These are phyloP conservation scores for Dendrolimus kikuchii DNA, from an alignment of 1,140 invertebrate genomes.

Conservation along the genomic window DNA sequence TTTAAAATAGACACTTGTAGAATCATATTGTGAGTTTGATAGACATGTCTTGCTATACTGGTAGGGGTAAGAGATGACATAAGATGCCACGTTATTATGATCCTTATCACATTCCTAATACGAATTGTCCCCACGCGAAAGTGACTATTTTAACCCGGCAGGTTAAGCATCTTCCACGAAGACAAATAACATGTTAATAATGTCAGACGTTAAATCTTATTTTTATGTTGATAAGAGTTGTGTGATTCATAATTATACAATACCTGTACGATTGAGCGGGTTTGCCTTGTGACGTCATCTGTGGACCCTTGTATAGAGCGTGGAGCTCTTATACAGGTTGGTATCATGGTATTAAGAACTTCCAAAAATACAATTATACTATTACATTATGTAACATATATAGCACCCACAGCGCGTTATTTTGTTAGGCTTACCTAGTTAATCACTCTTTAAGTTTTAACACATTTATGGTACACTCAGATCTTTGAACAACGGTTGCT, in stretches of 20 bases:
- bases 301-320: conserved; percentile 72
- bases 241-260: conserved; percentile 9
- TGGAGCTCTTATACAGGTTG: conserved; percentile 72
- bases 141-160: conserved; percentile 1
- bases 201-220: too few species aligned
- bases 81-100: too few species aligned
- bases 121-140: too few species aligned
- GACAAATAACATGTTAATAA: background rate
- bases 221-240: too few species aligned
- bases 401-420: background rate
- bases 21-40: too few species aligned
- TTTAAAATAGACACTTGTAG: too few species aligned
- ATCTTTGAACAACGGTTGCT: background rate
- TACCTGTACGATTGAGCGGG: conserved; percentile 75
- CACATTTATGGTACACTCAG: conserved; percentile 2
- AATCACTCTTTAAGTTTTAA: conserved; percentile 2
- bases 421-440: background rate
- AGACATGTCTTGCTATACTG: too few species aligned
- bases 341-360: conserved; percentile 65
- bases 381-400: background rate
- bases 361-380: conserved; percentile 10
- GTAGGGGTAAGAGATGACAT: too few species aligned
- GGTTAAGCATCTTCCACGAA: conserved; percentile 9
- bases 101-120: too few species aligned
- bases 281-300: conserved; percentile 74